phyloP scores from a whole-genome alignment of 2,113 vertebrate species.

The Mesocricetus auratus region DNA sequence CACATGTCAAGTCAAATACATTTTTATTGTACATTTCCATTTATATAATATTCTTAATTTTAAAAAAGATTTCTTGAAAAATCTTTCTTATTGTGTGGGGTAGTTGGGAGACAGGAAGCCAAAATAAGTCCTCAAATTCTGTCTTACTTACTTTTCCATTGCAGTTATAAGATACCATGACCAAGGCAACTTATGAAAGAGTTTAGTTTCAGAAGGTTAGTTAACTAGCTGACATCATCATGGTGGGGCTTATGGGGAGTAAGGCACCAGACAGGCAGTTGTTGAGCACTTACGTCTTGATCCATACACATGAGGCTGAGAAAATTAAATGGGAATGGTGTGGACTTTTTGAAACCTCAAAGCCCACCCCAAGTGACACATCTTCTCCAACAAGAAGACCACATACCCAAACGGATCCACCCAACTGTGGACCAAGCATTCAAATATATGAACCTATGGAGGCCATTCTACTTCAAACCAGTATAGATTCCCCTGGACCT shows the following conservation, averaged over 20 bases:
- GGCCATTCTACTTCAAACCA: not conserved
- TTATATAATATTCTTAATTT: not conserved
- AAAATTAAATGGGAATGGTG: not conserved
- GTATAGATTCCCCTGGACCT: not conserved
- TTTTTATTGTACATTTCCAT: not conserved
- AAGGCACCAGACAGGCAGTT: not conserved
- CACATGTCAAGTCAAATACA: too few species aligned
- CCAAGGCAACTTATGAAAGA: not conserved
- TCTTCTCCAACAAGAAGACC: not conserved
- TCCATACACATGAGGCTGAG: not conserved
- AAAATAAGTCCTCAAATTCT: not conserved
- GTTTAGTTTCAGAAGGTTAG: not conserved
- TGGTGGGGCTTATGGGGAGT: not conserved
- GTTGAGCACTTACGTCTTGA: not conserved
- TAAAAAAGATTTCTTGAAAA: not conserved
- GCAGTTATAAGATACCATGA: not conserved
- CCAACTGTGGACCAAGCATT: not conserved
- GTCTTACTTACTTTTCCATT: not conserved
- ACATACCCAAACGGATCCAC: not conserved
- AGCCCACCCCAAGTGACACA: not conserved
- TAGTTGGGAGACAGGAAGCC: not conserved
- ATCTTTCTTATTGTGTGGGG: not conserved
- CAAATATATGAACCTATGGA: not conserved
- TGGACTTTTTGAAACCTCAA: not conserved
- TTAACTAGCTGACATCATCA: not conserved